Conservation (phyloP, 2,888 invertebrate species). For the Drosophila kanekoi region DNA sequence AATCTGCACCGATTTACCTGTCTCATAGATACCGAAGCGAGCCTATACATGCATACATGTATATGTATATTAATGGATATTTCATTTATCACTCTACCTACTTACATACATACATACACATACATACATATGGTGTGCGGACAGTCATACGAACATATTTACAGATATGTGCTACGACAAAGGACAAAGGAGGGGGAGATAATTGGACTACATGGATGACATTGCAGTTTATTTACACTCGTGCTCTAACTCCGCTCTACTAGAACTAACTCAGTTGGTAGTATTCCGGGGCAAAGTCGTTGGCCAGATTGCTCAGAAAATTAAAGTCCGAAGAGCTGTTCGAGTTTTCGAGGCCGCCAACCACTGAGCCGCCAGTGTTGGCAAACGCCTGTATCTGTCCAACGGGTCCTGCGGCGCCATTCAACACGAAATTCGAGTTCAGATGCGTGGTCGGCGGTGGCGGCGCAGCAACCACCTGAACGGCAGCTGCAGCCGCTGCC, state of each 20-base stretch:
- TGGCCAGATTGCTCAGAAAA: constrained; percentile 95
- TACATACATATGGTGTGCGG: constrained; percentile 9
- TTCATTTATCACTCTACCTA: constrained; percentile 37
- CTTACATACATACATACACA: constrained; percentile 26
- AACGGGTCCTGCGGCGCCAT: constrained; percentile 43
- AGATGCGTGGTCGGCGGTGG: constrained; percentile 82
- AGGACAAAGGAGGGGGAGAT: constrained; percentile 26
- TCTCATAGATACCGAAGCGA: constrained; percentile 19
- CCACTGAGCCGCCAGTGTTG: constrained; percentile 49
- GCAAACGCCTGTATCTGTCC: constrained; percentile 61
- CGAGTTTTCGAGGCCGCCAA: constrained; percentile 89
- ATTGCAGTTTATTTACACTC: constrained; percentile 55
- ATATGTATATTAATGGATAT: constrained; percentile 27
- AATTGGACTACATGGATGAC: constrained; percentile 48
- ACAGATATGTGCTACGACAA: constrained; percentile 57
- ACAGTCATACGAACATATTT: constrained; percentile 50
- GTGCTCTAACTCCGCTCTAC: constrained; percentile 41
- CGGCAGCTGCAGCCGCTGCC: constrained; percentile 36
- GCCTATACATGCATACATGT: constrained; percentile 20
- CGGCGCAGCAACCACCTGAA: constrained; percentile 62
- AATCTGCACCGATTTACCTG: constrained; percentile 23
- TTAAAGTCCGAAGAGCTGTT: constrained; percentile 98
- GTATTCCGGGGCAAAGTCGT: constrained; percentile 96
- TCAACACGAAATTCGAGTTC: constrained; percentile 63
- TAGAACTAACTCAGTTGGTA: constrained; percentile 87